Base-by-base conservation (phyloP, 2,888 invertebrate genomes). In the Melanotus villosus region DNA sequence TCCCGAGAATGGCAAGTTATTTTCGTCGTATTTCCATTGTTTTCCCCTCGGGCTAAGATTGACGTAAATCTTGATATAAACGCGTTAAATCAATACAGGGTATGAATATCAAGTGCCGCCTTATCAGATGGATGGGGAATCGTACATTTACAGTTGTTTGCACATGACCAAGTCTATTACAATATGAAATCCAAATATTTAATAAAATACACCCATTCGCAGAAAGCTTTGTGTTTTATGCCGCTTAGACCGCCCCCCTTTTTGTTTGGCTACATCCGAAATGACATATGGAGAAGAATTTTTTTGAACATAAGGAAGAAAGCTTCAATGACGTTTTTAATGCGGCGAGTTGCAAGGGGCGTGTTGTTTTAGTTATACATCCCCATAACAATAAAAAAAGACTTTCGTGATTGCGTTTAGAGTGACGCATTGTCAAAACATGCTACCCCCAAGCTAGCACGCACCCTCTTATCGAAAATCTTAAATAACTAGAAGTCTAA, bases 341-440 rank as follows among this genome's bases (percentile, higher is more conserved):
- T 70, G 56, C 56, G 65, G 41, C 65, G 58, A 50, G 41, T 38
- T 45, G 60, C 21, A 45, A 63, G 65, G 70, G 69, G 68, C 65
- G 66, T 71, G 64, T 65, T 68, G 57, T 67, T 65, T 66, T 67
- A 67, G 65, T 66, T 64, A 65, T 70, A 70, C 66, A 68, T 54
- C 68, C 70, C 70, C 67, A 69, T 66, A 63, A 63, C 65, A 69
- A 69, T 69, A 65, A 64, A 65, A 72, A 75, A 75, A 70, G 71
- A 68, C 58, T 68, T 77, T 79, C 79, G 78, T 80, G 80, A 79
- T 80, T 78, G 75, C 75, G 76, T 76, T 76, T 65, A 69, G 71
- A 72, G 79, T 80, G 80, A 80, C 80, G 80, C 80, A 79, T 79
- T 81, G 80, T 80, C 80, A 80, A 80, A 80, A 80, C 79, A 77